These are phyloP conservation scores for Hedychridium roseum DNA, from an alignment of 2,888 invertebrate species.

Conservation along the genomic window DNA sequence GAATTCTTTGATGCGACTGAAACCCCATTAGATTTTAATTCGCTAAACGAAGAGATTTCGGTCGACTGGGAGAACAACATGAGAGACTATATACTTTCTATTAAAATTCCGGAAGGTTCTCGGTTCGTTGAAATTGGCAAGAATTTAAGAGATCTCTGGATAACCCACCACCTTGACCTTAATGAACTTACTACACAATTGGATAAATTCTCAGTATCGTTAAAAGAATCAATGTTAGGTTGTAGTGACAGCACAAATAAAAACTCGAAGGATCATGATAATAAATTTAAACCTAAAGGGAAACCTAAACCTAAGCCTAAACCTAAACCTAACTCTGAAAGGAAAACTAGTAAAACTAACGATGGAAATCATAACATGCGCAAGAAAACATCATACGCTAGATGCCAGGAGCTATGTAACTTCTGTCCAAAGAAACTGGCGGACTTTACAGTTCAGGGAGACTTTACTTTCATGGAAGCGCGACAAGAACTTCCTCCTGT, in stretches of 20 bases:
- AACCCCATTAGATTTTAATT: background rate
- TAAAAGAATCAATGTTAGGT: background rate
- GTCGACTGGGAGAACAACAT: no score
- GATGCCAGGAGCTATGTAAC: conserved; percentile 47
- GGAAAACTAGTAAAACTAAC: background rate
- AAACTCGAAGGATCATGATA: background rate
- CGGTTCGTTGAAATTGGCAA: no score
- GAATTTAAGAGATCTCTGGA: no score
- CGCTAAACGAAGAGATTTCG: no score
- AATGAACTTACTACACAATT: no score
- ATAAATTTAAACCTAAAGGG: background rate
- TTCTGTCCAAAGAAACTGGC: conserved; percentile 41
- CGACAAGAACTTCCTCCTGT: background rate
- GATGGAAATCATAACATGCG: background rate
- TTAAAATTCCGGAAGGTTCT: no score
- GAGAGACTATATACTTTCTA: no score
- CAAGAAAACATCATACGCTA: conserved; percentile 28
- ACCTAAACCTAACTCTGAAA: background rate
- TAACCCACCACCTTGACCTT: no score
- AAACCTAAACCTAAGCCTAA: background rate
- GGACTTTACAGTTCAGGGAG: conserved; percentile 31
- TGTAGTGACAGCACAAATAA: background rate
- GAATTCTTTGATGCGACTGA: background rate
- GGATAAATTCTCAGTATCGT: no score
- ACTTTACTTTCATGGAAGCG: background rate